Conservation (phyloP, 1,140 invertebrate genomes). For the Chlorops oryzae region DNA sequence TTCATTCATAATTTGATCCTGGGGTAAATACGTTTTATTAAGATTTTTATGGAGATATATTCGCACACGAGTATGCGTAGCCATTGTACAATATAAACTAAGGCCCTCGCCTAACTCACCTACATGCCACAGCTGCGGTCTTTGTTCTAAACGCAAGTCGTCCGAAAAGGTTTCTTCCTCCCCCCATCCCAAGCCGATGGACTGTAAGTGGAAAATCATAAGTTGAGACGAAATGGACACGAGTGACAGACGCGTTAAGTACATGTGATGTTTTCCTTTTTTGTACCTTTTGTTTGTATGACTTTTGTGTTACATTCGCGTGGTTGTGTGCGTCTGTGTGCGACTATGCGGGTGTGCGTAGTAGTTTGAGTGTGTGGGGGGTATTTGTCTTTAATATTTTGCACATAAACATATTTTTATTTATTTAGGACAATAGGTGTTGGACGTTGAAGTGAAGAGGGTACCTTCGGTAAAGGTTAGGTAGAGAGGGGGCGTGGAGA, state of each 20-base stretch:
- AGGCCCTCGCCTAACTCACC: too few relatives aligned
- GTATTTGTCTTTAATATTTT: constrained; percentile 46
- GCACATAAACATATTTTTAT: constrained; percentile 47
- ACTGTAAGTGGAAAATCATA: constrained; percentile 42
- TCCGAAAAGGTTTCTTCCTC: too few relatives aligned
- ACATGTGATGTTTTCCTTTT: too few relatives aligned
- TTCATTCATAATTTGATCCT: constrained; percentile 47
- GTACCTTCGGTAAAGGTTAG: too few relatives aligned
- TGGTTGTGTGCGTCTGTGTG: neutral
- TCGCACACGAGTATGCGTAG: too few relatives aligned
- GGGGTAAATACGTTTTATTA: constrained; percentile 48
- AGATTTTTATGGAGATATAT: constrained; percentile 45
- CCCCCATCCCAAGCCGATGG: too few relatives aligned
- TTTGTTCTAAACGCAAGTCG: too few relatives aligned
- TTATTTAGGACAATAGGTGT: constrained; percentile 39
- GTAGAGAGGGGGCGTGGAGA: too few relatives aligned
- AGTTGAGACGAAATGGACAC: constrained; percentile 21
- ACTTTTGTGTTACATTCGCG: neutral
- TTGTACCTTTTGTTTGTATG: too few relatives aligned
- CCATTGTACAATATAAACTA: too few relatives aligned
- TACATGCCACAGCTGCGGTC: too few relatives aligned
- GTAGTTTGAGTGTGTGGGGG: constrained; percentile 6
- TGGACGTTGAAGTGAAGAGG: too few relatives aligned
- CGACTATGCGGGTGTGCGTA: constrained; percentile 1
- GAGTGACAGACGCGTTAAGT: neutral